Conservation (phyloP, 2,888 invertebrate genomes). For the Noctua fimbriata region DNA sequence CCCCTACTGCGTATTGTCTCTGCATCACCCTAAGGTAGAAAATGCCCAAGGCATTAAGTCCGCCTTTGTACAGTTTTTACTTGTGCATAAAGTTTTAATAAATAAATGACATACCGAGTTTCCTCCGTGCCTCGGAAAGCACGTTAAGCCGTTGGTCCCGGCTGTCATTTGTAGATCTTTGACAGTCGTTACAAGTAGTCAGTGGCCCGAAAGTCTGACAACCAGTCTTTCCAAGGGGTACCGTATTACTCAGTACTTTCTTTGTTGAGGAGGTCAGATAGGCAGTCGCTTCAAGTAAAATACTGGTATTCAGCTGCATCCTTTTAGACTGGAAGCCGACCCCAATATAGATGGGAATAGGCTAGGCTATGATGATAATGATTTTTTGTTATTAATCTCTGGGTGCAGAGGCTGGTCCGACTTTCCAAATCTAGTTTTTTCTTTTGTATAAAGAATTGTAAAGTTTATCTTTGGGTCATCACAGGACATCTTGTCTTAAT, state of each 20-base stretch:
- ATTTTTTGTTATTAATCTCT: not conserved
- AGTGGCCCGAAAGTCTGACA: not conserved
- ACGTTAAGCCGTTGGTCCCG: not conserved
- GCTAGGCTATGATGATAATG: not conserved
- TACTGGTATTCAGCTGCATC: not conserved
- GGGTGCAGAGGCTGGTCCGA: not conserved
- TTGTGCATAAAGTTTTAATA: too few relatives aligned
- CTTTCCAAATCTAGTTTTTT: not conserved
- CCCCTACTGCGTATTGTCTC: too few relatives aligned
- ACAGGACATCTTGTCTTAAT: not conserved
- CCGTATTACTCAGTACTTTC: not conserved
- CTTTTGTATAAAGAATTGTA: not conserved
- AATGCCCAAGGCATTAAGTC: too few relatives aligned
- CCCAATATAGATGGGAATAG: not conserved
- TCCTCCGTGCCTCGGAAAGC: not conserved
- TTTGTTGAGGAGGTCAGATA: not conserved
- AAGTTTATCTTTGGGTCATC: not conserved
- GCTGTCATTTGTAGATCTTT: not conserved
- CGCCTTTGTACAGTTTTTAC: too few relatives aligned
- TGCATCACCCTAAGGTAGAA: too few relatives aligned
- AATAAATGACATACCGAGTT: not conserved
- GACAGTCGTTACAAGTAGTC: not conserved
- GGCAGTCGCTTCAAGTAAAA: not conserved
- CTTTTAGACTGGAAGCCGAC: not conserved
- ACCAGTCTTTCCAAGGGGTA: not conserved